Evolutionary conservation across 2,113 vertebrate species (phyloP), one percentile per base, ranked within the genome.

Genomic region (Setophaga petechia): DNA sequence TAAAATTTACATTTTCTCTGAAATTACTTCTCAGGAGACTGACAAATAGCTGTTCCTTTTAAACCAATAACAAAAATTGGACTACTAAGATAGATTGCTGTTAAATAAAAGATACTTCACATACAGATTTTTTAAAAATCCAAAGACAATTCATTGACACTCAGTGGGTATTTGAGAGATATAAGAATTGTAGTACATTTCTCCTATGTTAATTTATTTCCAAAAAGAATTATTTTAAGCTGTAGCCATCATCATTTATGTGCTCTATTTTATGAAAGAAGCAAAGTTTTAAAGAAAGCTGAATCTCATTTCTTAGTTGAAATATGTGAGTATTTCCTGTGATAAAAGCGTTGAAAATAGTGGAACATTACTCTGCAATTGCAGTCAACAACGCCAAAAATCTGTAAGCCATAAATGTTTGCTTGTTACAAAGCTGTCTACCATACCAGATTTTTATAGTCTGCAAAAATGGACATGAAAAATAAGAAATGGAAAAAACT

Each of bases 1-100:
- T 98, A 98, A 93, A 98, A 96, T 17, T 97, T 69, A 37, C 46
- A 41, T 67, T 93, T 91, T 58, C 19, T 51, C 23, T 93, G 55
- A 92, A 72, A 61, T 46, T 55, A 7, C 33, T 81, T 78, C 41
- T 84, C 35, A 54, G 49, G 47, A 95, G 30, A 59, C 39, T 57
- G 31, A 55, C 27, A 71, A 67, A 71, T 47, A 63, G 11, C 30
- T 51, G 17, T 59, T 84, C 5, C 19, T 80, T 90, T 89, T 84
- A 55, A 43, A 47, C 3, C 21, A 37, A 31, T 37, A 66, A 37
- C 17, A 73, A 46, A 76, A 66, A 49, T 66, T 74, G 25, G 37
- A 25, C 27, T 59, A 2, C 31, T 77, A 71, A 47, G 51, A 35
- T 67, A 58, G 46, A 63, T 63, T 57, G 10, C 61, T 71, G 8